phyloP scores from a whole-genome alignment of 2,888 invertebrate species.

The Agriopis aurantiaria region DNA sequence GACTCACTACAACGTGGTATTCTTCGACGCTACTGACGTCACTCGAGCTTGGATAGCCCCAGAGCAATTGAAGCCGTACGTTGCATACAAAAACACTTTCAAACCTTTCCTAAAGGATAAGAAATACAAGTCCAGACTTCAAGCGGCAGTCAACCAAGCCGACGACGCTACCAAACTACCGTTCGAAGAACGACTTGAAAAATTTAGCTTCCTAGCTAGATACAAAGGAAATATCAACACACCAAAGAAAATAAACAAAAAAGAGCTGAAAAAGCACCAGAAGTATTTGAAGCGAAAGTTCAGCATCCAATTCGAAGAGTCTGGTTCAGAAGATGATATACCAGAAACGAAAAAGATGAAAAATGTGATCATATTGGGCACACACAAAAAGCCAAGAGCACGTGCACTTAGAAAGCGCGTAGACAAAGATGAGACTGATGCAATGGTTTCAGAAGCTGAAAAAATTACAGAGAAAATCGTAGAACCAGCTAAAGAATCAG shows the following conservation, averaged over 20 bases:
- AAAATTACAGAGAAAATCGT: neutral
- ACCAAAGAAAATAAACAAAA: constrained; percentile 66
- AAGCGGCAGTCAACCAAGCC: constrained; percentile 69
- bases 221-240: constrained; percentile 72
- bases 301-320: constrained; percentile 63
- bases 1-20: constrained; percentile 85
- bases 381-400: constrained; percentile 50
- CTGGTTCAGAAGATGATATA: constrained; percentile 56
- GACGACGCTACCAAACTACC: constrained; percentile 70
- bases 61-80: constrained; percentile 69
- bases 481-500: neutral
- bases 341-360: constrained; percentile 37
- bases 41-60: constrained; percentile 80
- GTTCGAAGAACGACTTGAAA: constrained; percentile 66
- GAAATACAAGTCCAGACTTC: constrained; percentile 64
- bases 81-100: constrained; percentile 53
- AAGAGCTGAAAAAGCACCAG: constrained; percentile 60
- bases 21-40: constrained; percentile 76
- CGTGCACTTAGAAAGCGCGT: constrained; percentile 2
- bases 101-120: constrained; percentile 51
- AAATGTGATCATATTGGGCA: constrained; percentile 58
- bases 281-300: constrained; percentile 65
- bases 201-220: constrained; percentile 78
- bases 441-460: neutral
- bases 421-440: neutral